Evolutionary conservation across 2,113 vertebrate genomes (phyloP), one percentile per base, ranked within the genome.

Genomic region (Pachyramphus minor): DNA sequence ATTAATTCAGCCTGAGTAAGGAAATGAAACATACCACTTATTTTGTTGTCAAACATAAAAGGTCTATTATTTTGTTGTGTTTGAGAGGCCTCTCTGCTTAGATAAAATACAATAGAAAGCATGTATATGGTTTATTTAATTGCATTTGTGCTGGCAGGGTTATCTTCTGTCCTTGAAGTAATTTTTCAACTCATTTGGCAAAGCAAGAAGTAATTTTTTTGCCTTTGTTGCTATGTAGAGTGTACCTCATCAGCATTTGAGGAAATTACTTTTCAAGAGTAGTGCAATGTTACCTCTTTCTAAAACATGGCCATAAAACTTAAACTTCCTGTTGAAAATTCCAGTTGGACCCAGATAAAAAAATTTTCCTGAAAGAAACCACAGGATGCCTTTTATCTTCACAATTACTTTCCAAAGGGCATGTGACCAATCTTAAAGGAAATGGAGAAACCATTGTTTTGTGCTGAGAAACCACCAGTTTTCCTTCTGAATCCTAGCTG

Each of bases 31-130:
- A 31, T 31, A 47, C 6, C 21, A 27, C 33, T 66, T 88, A 84
- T 90, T 95, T 95, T 85, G 76, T 50, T 95, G 86, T 84, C 63
- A 71, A 66, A 92, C 33, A 52, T 84, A 52, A 81, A 90, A 91
- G 52, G 15, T 23, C 25, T 89, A 23, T 94, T 90, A 63, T 78
- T 87, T 91, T 33, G 45, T 76, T 47, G 56, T 72, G 44, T 52
- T 91, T 81, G 68, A 84, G 80, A 35, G 11, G 67, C 42, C 41
- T 63, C 64, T 75, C 66, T 44, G 39, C 59, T 82, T 82, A 75
- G 62, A 73, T 82, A 44, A 91, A 91, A 83, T 63, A 78, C 39
- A 77, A 71, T 37, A 35, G 45, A 90, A 90, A 73, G 72, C 25
- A 35, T 47, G 15, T 64, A n/a, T 78, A 62, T 68, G 44, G 42